Evolutionary conservation across 2,888 invertebrate genomes (phyloP), one percentile per base, ranked within the genome.

Genomic region (Bombyx huttoni): DNA sequence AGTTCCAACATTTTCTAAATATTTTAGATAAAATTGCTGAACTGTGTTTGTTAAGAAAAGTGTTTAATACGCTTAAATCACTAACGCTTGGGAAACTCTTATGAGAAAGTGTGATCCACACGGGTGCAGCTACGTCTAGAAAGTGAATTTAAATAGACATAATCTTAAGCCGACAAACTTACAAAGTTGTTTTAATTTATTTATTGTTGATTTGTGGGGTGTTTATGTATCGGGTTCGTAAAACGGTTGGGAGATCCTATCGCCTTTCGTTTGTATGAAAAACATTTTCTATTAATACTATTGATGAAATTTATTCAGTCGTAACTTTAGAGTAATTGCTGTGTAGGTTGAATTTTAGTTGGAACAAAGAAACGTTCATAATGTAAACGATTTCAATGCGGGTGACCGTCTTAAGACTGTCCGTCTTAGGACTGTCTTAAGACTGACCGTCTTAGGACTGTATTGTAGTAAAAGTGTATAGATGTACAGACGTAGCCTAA

Each of bases 281-380:
- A 75, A 72, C 69, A 70, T 77, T 78, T 73, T 69, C 69, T 78
- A 70, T 73, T 75, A 72, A 73, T 68, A 63, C 63, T 72, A 69
- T 71, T 62, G 65, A 61, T 58, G 58, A 59, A 58, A 64, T 71
- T 77, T 75, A 70, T 70, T 68, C 71, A 73, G 66, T 60, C 63
- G 70, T 70, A 69, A 67, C 64, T 67, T 68, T 59, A 57, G 70
- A 70, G 68, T 80, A 78, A 81, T 80, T 79, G 75, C 71, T 60
- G 64, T 58, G 61, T 71, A 64, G 65, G 59, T 54, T 69, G 71
- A 71, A 75, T 72, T 64, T 40, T 40, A 8, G 1, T 3, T 65
- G 60, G 65, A 73, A 78, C 77, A 80, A 78, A 73, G 68, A 69
- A 67, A 73, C 64, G 64, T 67, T 69, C 61, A 63, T 60, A 58